Conservation (phyloP, 2,797 vertebrate genomes). For the Yasuhikotakia modesta region DNA sequence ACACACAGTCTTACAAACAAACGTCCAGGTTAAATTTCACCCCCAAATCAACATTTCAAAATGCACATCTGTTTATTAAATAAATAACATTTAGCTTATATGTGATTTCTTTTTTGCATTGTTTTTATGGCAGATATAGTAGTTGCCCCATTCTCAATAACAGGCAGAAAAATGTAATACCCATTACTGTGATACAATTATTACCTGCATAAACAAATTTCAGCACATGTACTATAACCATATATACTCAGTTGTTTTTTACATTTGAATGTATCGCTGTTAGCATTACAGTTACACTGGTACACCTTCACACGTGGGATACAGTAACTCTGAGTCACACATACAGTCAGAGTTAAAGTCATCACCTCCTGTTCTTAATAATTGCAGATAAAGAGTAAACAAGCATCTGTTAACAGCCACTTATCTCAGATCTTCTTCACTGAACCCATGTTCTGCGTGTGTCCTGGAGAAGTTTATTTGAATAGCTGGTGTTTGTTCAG, state of each 20-base stretch:
- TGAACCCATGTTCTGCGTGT: not conserved
- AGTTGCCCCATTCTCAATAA: not conserved
- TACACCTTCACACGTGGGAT: not conserved
- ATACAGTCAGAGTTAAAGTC: slow-evolving; percentile 11
- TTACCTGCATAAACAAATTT: not conserved
- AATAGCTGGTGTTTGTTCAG: slow-evolving; percentile 13
- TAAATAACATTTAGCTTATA: not conserved
- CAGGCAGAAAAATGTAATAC: not conserved
- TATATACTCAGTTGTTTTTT: not conserved
- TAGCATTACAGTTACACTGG: not conserved
- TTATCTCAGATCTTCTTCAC: slow-evolving; percentile 14
- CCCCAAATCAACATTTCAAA: not conserved
- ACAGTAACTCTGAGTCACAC: not conserved
- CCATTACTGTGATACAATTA: too few relatives aligned
- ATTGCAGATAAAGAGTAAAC: slow-evolving; percentile 14
- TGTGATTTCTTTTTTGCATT: not conserved
- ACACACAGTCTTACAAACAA: not conserved
- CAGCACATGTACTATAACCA: not conserved
- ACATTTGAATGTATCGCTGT: not conserved
- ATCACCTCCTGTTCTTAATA: slow-evolving; percentile 15
- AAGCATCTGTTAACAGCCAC: slow-evolving; percentile 31
- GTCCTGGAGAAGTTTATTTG: slow-evolving; percentile 11
- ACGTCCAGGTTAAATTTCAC: not conserved
- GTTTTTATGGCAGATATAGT: not conserved
- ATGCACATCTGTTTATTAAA: not conserved